Percentiles rank a stretch among this genome's conserved stretches.
Evolutionary conservation across 2,797 vertebrate species (phyloP).

Genomic region (Sternotherus odoratus): DNA sequence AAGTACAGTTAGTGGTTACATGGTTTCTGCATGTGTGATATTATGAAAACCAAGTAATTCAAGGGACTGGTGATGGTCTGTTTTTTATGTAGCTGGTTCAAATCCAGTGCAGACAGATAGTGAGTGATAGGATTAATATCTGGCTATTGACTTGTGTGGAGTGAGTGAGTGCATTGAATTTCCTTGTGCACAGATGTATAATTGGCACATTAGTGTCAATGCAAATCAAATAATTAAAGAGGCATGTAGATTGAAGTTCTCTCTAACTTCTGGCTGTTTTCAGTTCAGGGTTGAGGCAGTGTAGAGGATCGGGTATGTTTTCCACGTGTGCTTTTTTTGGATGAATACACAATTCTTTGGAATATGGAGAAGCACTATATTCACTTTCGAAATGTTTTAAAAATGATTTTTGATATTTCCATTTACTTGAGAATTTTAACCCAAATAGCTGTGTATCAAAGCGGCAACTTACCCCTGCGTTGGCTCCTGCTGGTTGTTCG

Average conservation of each 20-base stretch:
- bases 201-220: neutral
- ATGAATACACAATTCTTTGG: neutral
- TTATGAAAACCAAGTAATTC: neutral
- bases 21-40: neutral
- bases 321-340: neutral
- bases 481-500: too few relatives aligned
- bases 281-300: neutral
- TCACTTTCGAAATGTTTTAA: neutral
- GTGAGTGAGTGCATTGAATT: neutral
- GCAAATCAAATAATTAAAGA: too few relatives aligned
- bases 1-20: neutral
- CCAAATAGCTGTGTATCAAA: neutral
- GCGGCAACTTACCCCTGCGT: too few relatives aligned
- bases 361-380: neutral
- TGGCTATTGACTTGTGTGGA: neutral
- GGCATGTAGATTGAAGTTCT: neutral
- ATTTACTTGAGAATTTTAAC: neutral
- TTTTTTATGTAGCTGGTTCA: neutral
- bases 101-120: neutral
- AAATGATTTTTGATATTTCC: neutral
- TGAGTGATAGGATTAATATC: neutral
- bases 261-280: neutral
- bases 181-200: neutral
- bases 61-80: neutral
- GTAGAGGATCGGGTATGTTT: neutral